phyloP scores from a whole-genome alignment of 2,113 vertebrate genomes.

The Aegithalos caudatus region DNA sequence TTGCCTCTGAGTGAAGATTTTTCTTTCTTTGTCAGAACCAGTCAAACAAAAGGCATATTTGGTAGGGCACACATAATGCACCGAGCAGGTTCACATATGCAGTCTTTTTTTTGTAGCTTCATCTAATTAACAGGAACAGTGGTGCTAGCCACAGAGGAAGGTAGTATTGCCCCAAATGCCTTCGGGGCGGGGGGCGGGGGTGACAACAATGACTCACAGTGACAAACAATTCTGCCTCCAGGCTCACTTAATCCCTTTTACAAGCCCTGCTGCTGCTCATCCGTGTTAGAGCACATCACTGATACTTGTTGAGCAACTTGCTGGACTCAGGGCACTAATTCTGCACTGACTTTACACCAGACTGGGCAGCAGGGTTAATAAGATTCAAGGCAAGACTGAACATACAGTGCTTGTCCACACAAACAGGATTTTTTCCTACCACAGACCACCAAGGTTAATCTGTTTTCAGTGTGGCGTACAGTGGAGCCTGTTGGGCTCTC shows the following conservation, averaged over 20 bases:
- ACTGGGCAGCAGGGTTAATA: neutral
- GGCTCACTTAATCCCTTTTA: neutral
- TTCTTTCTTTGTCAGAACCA: neutral
- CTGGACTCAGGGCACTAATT: neutral
- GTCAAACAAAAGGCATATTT: neutral
- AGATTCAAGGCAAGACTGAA: neutral
- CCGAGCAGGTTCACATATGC: neutral
- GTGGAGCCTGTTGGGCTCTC: neutral
- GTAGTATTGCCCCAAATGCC: neutral
- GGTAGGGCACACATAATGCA: neutral
- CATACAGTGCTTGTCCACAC: neutral
- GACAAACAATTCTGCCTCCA: neutral
- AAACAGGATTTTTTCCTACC: neutral
- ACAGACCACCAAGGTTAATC: neutral
- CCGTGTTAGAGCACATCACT: neutral
- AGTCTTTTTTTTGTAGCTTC: neutral
- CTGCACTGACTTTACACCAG: neutral
- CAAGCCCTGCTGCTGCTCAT: neutral
- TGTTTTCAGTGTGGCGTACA: neutral
- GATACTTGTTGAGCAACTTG: neutral
- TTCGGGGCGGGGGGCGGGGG: rapidly evolving
- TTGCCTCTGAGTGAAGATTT: neutral
- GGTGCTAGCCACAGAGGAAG: neutral
- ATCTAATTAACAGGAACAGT: neutral
- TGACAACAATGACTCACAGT: neutral